Evolutionary conservation across 2,888 invertebrate genomes (phyloP).

Genomic region (Lithosia quadra): DNA sequence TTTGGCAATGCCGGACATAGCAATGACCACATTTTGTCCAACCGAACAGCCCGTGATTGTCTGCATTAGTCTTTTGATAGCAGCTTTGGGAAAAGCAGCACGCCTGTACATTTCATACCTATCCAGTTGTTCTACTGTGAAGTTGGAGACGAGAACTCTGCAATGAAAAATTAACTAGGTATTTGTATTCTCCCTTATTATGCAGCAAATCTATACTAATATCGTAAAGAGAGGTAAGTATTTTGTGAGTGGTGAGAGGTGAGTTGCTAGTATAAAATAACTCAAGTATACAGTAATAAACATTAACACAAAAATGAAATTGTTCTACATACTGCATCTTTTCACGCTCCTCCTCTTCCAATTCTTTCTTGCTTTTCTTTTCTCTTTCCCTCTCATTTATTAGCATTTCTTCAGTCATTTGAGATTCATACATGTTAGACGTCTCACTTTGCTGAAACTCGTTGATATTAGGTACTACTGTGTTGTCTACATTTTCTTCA

Average conservation of each 20-base stretch:
- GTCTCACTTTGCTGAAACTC: conserved; percentile 72
- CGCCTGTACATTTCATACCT: conserved; percentile 99
- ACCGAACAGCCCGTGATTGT: conserved; percentile 98
- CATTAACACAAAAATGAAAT: neutral
- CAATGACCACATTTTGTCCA: conserved; percentile 99
- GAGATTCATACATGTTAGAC: conserved; percentile 66
- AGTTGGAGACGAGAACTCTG: conserved; percentile 98
- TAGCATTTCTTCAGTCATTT: conserved; percentile 76
- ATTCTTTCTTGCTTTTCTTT: conserved; percentile 92
- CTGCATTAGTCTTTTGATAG: conserved; percentile 98
- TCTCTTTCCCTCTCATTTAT: conserved; percentile 89
- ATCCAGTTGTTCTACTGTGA: conserved; percentile 98
- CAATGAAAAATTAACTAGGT: conserved; percentile 53
- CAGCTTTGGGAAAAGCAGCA: conserved; percentile 98
- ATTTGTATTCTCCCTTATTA: no score
- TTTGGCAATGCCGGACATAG: conserved; percentile 99
- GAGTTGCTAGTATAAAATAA: neutral
- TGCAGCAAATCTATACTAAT: no score
- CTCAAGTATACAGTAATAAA: neutral
- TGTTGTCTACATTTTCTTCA: conserved; percentile 57
- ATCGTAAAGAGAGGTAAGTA: no score
- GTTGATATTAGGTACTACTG: conserved; percentile 61
- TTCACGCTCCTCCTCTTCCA: conserved; percentile 97
- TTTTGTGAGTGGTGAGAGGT: no score
- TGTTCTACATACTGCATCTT: conserved; percentile 95